Evolutionary conservation across 2,797 vertebrate species (phyloP), one percentile per base, ranked within the genome.

Genomic region (Enteromius mattozi): DNA sequence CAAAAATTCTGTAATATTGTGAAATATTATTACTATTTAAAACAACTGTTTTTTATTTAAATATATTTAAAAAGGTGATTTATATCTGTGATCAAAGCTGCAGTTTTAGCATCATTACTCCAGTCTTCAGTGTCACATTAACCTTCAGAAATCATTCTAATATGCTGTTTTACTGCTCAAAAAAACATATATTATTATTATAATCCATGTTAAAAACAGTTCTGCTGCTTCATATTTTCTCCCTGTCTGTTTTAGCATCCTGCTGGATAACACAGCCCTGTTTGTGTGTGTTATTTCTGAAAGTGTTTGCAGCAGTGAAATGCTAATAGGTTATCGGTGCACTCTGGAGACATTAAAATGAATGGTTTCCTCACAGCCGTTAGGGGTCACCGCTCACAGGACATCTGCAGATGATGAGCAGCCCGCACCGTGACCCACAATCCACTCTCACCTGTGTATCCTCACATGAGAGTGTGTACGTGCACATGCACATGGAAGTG

Each of bases 311-410:
- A 80, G 45, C 65, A 66, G 84, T 82, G 77, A 78, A 84, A 81
- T 81, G 69, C 81, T 88, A 86, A 86, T 86, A 86, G 78, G 81
- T 76, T 88, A 81, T 84, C 72, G 74, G 47, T 56, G 51, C 56
- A 9, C 78, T 70, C 54, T 9, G 3, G 85, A 80, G 77, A 54
- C 51, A 78, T 61, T 30, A 63, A 70, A 70, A 81, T 42, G 76
- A 86, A 77, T 80, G 69, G 37, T 85, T 59, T 82, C 72, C 79
- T 68, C 30, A 17, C 79, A 72, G 59, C 70, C 87, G 76, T 85
- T 37, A 87, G 40, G 81, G 86, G 84, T 87, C 83, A 87, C 51
- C n/a, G 80, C 83, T 77, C 77, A 40, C 81, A 81, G 83, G 87
- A 86, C 72, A 51, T 79, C 79, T 45, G 9, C 24, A 63, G 85